Base-by-base conservation (phyloP, 2,113 vertebrate species). In the Actenoides lindsayi region DNA sequence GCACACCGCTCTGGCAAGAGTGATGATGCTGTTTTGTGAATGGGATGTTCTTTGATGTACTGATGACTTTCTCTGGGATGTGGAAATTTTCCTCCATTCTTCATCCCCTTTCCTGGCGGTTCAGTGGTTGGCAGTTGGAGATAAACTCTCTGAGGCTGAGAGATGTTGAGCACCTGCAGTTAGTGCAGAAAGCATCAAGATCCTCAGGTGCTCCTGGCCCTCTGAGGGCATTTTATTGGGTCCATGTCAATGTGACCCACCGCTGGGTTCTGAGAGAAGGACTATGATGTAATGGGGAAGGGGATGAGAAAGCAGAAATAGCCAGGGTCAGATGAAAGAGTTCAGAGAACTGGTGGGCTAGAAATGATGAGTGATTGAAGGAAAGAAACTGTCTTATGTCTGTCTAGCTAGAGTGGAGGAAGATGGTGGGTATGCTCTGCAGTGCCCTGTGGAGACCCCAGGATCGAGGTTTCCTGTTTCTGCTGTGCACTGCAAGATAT, bases 1-100 rank as follows among this genome's bases (percentile, higher is more conserved):
- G 93, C 91, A 80, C 84, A 90, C 75, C 25, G 60, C 33, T 82
- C 95, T 96, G 87, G 67, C 70, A 63, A 28, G 42, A 78, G 41
- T 11, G 54, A 83, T 93, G 87, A 74, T 51, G 84, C 85, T 74
- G 77, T 82, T 89, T 91, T 93, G 94, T 92, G 90, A 93, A 94
- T 84, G 88, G 75, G 86, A n/a, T 78, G 21, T 89, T 93, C 73
- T 96, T 85, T 90, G 88, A 93, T 89, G 92, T 97, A 94, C 96
- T 69, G 70, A 93, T 97, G 97, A 93, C 94, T 95, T 97, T 96
- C 90, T 96, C 54, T 6, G 4, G 69, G 76, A 78, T 5, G 2
- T 63, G 39, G 41, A 63, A 48, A 63, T 77, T 91, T 87, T 59
- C 35, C 20, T 81, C 73, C 16, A 1, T 35, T 83, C 54, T 78